Conservation (phyloP, 2,113 vertebrate genomes). For the Stigmatopora nigra region DNA sequence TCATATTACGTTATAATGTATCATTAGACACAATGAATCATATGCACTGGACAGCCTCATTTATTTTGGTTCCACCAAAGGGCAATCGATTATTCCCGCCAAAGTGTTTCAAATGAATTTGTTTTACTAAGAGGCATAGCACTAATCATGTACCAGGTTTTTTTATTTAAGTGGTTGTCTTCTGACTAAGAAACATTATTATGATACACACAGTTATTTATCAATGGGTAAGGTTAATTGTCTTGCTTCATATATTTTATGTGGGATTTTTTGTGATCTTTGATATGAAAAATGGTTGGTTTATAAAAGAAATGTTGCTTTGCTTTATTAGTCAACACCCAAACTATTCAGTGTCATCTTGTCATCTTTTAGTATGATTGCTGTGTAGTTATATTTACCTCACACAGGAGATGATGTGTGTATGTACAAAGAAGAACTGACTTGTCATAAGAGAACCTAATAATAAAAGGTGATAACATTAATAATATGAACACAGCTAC, state of each 20-base stretch:
- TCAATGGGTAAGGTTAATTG: neutral
- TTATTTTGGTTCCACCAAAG: neutral
- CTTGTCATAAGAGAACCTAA: neutral
- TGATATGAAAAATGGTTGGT: neutral
- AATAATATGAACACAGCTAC: neutral
- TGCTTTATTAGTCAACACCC: constrained; percentile 4
- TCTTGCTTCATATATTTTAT: neutral
- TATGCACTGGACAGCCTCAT: neutral
- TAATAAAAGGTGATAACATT: neutral
- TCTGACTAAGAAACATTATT: constrained; percentile 26
- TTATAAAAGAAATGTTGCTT: constrained; percentile 7
- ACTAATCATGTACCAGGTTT: constrained; percentile 18
- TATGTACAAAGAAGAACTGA: neutral
- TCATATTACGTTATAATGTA: neutral
- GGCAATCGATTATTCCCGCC: neutral
- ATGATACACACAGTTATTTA: constrained; percentile 16
- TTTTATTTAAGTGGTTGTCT: constrained; percentile 15
- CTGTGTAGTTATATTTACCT: neutral
- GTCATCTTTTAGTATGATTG: neutral
- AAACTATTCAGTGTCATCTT: constrained; percentile 1
- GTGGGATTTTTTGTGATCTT: neutral
- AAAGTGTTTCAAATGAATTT: constrained; percentile 2
- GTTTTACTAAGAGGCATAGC: constrained; percentile 4
- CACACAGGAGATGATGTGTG: neutral
- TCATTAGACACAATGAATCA: neutral